Base-by-base conservation (phyloP, 2,888 invertebrate genomes). In the Pristionchus mayeri region DNA sequence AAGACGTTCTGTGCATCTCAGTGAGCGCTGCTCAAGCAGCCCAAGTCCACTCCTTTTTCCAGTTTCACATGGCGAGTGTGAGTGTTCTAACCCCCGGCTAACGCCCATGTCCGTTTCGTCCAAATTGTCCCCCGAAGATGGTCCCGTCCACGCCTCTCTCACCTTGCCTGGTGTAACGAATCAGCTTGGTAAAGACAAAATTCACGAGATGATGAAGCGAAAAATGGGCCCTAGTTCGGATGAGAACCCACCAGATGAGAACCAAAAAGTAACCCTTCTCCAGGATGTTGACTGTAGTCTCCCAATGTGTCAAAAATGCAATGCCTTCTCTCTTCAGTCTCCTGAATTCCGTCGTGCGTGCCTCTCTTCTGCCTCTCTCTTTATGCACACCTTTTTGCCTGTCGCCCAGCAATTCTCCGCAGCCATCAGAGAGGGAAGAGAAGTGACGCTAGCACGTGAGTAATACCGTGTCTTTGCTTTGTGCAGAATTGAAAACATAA, bases 1-100 rank as follows among this genome's bases (percentile, higher is more conserved):
- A 40, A 0, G 40, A 71, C 21, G 71, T 71, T 4, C 40, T 44
- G 11, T n/a, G 11, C 40, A 71, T 71, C 24, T 21, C 37, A 0
- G 71, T 71, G 2, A 16, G 7, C 24, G 18, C 13, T 24, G 71
- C 27, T 4, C 40, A 71, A n/a, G 24, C 71, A 6, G n/a, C 21
- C 11, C 71, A 71, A 18, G 37, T 34, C 24, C 3, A 34, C 11
- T 2, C 9, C 11, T 71, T 71, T 24, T 40, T 71, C 40, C 44
- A 71, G 21, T 40, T 37, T n/a, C 71, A 71, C 37, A 37, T 71
- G 37, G 37, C 40, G 37, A 37, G 71, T 71, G 71, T 71, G 71
- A 71, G 71, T 71, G 71, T 71, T n/a, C 67, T 71, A 71, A 71
- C 71, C 37, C 40, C 40, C 71, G 21, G 21, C 60, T 1, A 24